Evolutionary conservation across 2,797 vertebrate species (phyloP).

Genomic region (Pseudochirops cupreus): DNA sequence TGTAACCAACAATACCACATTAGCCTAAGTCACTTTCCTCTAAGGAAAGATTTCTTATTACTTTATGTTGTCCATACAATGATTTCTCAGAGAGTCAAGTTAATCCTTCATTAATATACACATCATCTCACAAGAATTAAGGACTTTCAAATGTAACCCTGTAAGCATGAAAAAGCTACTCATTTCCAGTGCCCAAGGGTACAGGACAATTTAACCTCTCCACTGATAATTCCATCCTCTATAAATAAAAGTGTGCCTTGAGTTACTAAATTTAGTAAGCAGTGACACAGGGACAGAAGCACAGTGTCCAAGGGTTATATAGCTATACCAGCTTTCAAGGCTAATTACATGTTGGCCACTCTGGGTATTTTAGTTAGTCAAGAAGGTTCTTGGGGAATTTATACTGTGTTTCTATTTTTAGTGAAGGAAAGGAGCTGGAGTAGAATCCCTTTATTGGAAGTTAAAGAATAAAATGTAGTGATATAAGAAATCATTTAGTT

Average conservation of each 20-base stretch:
- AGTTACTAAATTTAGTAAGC: conserved; percentile 57
- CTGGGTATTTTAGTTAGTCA: neutral
- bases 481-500: neutral
- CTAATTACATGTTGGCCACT: neutral
- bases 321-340: neutral
- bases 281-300: conserved; percentile 11
- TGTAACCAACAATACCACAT: neutral
- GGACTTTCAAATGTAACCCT: conserved; percentile 78
- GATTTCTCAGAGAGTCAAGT: conserved; percentile 69
- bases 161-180: conserved; percentile 76
- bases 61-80: conserved; percentile 20
- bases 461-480: neutral
- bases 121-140: conserved; percentile 76
- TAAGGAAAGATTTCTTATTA: conserved; percentile 51
- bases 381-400: neutral
- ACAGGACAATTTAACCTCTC: conserved; percentile 72
- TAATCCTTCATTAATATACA: conserved; percentile 75
- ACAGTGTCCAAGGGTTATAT: neutral
- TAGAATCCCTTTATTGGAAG: neutral
- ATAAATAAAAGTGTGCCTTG: conserved; percentile 45
- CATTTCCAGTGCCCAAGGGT: conserved; percentile 76
- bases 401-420: neutral
- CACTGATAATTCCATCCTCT: conserved; percentile 62
- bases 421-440: neutral
- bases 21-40: neutral